Percentiles rank a stretch among this genome's conserved stretches.
phyloP scores from a whole-genome alignment of 2,888 invertebrate species.

The Hypomecis punctinalis region DNA sequence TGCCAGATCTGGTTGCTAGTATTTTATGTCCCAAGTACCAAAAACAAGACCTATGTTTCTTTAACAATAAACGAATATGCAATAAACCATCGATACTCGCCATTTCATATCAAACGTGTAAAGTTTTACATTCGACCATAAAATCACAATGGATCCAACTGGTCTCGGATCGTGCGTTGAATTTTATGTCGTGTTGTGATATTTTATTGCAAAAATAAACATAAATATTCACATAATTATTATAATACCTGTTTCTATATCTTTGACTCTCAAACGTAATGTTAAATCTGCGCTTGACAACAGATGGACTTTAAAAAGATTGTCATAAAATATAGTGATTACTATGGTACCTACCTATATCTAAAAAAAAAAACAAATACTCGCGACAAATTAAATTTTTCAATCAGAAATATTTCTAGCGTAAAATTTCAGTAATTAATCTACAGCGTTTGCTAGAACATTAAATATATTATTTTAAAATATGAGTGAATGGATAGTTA shows the following conservation, averaged over 20 bases:
- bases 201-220: conserved; percentile 25
- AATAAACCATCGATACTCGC: conserved; percentile 35
- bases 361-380: too few relatives aligned
- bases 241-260: background rate
- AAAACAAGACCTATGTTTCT: background rate
- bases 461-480: too few relatives aligned
- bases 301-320: too few relatives aligned
- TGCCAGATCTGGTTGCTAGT: background rate
- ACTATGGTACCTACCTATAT: too few relatives aligned
- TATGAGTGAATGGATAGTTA: conserved; percentile 53
- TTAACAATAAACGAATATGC: conserved; percentile 11
- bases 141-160: conserved; percentile 67
- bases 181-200: conserved; percentile 27
- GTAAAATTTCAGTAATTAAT: too few relatives aligned
- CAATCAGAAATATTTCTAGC: too few relatives aligned
- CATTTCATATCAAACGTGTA: conserved; percentile 39
- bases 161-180: conserved; percentile 35
- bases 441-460: too few relatives aligned
- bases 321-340: too few relatives aligned
- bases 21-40: background rate
- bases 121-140: conserved; percentile 63
- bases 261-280: too few relatives aligned
- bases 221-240: conserved; percentile 5
- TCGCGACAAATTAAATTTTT: too few relatives aligned
- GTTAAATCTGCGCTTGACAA: too few relatives aligned